phyloP scores from a whole-genome alignment of 2,888 invertebrate species.

The Dendrolimus pini region DNA sequence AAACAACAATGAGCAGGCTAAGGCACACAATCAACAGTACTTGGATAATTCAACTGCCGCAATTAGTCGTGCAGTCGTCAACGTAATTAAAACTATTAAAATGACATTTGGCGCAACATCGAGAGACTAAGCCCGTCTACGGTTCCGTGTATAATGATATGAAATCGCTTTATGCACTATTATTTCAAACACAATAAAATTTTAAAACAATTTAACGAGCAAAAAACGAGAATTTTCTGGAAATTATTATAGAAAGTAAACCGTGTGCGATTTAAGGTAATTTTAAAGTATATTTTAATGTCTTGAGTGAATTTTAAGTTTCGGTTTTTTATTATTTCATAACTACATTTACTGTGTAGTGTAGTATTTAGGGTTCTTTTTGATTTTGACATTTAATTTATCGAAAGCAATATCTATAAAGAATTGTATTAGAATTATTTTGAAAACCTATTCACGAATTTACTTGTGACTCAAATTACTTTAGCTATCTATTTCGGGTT shows the following conservation, averaged over 20 bases:
- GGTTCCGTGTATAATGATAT: slow-evolving; percentile 38
- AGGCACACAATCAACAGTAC: slow-evolving; percentile 17
- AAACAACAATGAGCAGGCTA: slow-evolving; percentile 13
- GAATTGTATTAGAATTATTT: too few species aligned
- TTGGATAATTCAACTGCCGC: slow-evolving; percentile 21
- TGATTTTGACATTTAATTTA: too few species aligned
- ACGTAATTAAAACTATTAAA: slow-evolving; percentile 70
- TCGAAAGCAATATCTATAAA: too few species aligned
- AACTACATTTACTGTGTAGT: not conserved
- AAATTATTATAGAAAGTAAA: slow-evolving; percentile 21
- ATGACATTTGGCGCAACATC: slow-evolving; percentile 53
- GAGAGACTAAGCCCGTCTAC: slow-evolving; percentile 22
- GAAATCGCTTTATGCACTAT: slow-evolving; percentile 41
- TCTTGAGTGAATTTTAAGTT: not conserved
- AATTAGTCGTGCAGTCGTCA: slow-evolving; percentile 36
- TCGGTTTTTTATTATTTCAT: not conserved
- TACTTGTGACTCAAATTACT: too few species aligned
- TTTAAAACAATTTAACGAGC: slow-evolving; percentile 35
- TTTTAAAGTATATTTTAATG: slow-evolving; percentile 5
- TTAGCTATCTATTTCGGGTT: too few species aligned
- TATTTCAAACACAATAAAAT: slow-evolving; percentile 33
- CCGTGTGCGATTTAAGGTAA: slow-evolving; percentile 16
- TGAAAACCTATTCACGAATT: too few species aligned
- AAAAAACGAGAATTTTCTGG: not conserved
- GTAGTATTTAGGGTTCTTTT: not conserved